phyloP scores from a whole-genome alignment of 2,113 vertebrate species.

The Poeciliopsis retropinna region DNA sequence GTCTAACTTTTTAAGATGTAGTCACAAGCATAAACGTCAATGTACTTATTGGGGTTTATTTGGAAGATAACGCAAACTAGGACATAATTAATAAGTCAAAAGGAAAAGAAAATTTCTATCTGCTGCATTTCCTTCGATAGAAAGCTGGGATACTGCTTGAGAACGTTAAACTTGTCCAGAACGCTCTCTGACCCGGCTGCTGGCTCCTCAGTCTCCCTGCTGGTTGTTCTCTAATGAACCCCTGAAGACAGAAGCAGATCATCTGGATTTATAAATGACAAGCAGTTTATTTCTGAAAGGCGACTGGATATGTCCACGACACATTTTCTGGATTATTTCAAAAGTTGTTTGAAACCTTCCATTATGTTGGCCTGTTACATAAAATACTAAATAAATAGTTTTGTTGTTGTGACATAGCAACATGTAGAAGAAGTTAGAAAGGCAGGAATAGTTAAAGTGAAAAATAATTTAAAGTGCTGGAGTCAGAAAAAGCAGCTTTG shows the following conservation, averaged over 20 bases:
- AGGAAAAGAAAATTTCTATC: too few relatives aligned
- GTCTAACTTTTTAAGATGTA: too few relatives aligned
- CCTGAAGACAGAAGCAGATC: neutral
- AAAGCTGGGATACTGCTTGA: neutral
- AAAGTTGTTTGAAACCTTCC: neutral
- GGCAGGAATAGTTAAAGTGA: neutral
- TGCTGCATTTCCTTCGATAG: too few relatives aligned
- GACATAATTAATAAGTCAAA: too few relatives aligned
- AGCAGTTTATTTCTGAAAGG: neutral
- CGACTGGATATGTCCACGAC: neutral
- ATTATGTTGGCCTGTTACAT: neutral
- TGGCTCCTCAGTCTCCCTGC: neutral
- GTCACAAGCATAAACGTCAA: too few relatives aligned
- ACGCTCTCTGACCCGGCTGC: neutral
- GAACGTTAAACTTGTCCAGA: neutral
- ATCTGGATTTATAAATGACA: neutral
- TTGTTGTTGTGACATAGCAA: neutral
- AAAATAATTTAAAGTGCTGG: neutral
- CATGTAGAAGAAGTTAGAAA: neutral
- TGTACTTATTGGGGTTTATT: too few relatives aligned
- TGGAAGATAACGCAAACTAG: too few relatives aligned
- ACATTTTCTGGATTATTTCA: neutral
- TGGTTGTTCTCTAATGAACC: neutral
- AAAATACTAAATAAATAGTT: neutral
- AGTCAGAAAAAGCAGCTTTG: slow-evolving; percentile 42